Evolutionary conservation across 2,797 vertebrate genomes (phyloP).

Genomic region (Catamblyrhynchus diadema): DNA sequence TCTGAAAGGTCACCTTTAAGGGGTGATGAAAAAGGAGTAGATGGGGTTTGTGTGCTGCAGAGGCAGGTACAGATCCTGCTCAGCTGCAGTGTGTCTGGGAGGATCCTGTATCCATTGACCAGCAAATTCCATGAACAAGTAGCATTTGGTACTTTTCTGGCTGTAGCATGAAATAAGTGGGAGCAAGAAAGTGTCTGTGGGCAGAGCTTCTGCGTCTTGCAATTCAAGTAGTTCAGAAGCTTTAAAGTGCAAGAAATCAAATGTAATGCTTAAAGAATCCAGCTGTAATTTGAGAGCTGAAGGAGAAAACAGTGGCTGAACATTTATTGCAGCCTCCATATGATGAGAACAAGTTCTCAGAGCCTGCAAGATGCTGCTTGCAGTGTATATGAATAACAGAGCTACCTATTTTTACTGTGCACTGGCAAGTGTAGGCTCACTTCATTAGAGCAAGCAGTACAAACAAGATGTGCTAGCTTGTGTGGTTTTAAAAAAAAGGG

Average conservation of each 20-base stretch:
- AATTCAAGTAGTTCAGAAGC: slow-evolving; percentile 42
- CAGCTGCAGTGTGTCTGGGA: not conserved
- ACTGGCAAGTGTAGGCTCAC: not conserved
- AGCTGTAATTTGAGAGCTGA: slow-evolving; percentile 38
- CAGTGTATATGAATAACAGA: not conserved
- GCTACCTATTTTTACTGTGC: not conserved
- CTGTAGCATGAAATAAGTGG: not conserved
- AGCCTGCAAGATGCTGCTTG: not conserved
- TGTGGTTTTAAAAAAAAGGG: not conserved
- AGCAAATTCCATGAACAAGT: not conserved
- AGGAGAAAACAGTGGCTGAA: not conserved
- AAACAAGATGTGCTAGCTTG: not conserved
- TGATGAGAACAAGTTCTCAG: not conserved
- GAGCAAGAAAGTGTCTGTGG: not conserved
- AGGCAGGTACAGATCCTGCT: not conserved
- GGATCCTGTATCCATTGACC: not conserved
- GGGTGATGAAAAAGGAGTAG: not conserved
- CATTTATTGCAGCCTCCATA: not conserved
- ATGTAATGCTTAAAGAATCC: slow-evolving; percentile 22
- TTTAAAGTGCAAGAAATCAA: slow-evolving; percentile 41
- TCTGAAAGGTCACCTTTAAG: not conserved
- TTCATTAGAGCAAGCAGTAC: not conserved
- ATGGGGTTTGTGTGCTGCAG: not conserved
- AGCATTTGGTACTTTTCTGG: not conserved
- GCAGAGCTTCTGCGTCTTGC: slow-evolving; percentile 37